A percentile compares a stretch with the other conserved stretches of the same genome.
Evolutionary conservation across 2,888 invertebrate species (phyloP).

Genomic region (Drosophila maculinotata): DNA sequence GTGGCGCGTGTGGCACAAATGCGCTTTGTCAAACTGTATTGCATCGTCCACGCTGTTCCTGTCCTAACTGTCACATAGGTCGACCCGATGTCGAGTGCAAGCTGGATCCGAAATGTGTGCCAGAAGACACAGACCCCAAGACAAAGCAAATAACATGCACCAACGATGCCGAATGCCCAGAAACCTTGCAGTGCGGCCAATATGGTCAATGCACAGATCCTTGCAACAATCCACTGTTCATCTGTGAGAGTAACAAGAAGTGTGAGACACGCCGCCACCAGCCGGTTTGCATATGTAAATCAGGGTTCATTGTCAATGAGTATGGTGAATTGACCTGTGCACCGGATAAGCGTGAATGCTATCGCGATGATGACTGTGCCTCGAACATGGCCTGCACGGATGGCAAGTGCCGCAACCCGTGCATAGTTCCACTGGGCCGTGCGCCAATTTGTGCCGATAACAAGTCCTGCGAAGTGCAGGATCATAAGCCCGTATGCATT

Average conservation of each 20-base stretch:
- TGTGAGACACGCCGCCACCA: slow-evolving; percentile 94
- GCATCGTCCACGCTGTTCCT: slow-evolving; percentile 94
- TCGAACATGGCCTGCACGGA: slow-evolving; percentile 94
- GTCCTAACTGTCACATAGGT: slow-evolving; percentile 94
- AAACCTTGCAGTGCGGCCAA: slow-evolving; percentile 90
- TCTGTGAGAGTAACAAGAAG: slow-evolving; percentile 92
- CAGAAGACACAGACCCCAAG: slow-evolving; percentile 84
- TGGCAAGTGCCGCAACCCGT: slow-evolving; percentile 94
- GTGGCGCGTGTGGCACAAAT: slow-evolving; percentile 95
- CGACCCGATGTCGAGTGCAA: slow-evolving; percentile 92
- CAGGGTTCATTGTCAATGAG: slow-evolving; percentile 94
- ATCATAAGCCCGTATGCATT: slow-evolving; percentile 94
- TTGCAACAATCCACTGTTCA: slow-evolving; percentile 89
- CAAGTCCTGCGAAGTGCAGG: slow-evolving; percentile 94
- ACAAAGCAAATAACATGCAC: slow-evolving; percentile 88
- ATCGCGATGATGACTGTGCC: slow-evolving; percentile 92
- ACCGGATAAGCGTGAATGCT: slow-evolving; percentile 92
- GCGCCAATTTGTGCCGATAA: slow-evolving; percentile 91
- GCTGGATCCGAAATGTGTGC: slow-evolving; percentile 91
- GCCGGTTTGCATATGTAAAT: slow-evolving; percentile 95
- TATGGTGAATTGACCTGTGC: slow-evolving; percentile 94
- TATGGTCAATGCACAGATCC: slow-evolving; percentile 93
- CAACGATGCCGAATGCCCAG: slow-evolving; percentile 90
- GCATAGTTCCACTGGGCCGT: slow-evolving; percentile 87
- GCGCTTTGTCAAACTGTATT: slow-evolving; percentile 94